Base-by-base conservation (phyloP, 1,140 invertebrate genomes). In the Drosophila burlai region DNA sequence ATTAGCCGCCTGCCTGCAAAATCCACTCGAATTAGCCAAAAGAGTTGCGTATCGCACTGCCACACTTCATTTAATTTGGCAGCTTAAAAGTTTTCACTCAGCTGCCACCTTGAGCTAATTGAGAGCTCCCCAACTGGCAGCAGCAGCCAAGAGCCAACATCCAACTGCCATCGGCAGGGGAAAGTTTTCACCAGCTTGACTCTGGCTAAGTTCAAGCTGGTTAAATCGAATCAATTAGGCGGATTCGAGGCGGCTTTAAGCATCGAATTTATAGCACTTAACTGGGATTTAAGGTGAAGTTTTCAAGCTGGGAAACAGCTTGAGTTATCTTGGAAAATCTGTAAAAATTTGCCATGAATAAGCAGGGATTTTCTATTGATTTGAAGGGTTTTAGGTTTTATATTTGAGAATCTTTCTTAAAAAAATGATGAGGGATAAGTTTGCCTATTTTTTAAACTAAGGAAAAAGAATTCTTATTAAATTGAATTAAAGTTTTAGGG, bases 21-120 rank as follows among this genome's bases (percentile, higher is more conserved):
- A 69, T 75, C 59, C 45, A 15, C 40, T 15, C n/a, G 65, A 42
- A 59, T 54, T 42, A 40, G 43, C 40, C 40, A 45, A 16, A 55
- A 83, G 21, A 87, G 71, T 82, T 86, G 76, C 81, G 81, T 76
- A 55, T 67, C 64, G 38, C 54, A 40, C 55, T 24, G 60, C 49
- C 55, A 72, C 75, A 64, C 58, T 72, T 79, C 76, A 79, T 79
- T 79, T 79, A 79, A 79, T 72, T 72, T 79, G 67, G 76, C 66
- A 79, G 76, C 76, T 79, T 79, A 79, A 79, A 79, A 79, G 76
- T 79, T 79, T 79, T 79, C 66, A 72, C 59, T 79, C 47, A 72
- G 54, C 52, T 68, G 45, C 61, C 74, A 79, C 76, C 76, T 79
- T 72, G 31, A 65, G 52, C 58, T 72, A 79, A 79, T 79, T 79